These are phyloP conservation scores for Chloromyia formosa DNA, from an alignment of 2,888 invertebrate genomes.

Conservation along the genomic window DNA sequence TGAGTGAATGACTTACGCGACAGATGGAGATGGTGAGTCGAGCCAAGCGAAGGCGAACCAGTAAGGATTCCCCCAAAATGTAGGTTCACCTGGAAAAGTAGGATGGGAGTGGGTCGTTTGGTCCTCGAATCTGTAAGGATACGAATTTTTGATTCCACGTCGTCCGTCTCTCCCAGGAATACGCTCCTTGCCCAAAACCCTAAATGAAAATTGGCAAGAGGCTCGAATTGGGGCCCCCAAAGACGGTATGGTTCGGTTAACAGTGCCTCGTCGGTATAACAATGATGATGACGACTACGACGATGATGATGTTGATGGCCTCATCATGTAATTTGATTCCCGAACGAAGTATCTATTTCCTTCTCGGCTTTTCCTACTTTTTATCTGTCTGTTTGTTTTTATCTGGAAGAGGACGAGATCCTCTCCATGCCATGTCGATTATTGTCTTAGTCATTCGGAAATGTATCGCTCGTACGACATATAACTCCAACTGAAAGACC, in stretches of 20 bases:
- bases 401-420: not conserved
- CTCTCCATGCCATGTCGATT: slow-evolving; percentile 1
- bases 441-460: not conserved
- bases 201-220: slow-evolving; percentile 28
- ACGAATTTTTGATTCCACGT: no score
- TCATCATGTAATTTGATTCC: slow-evolving; percentile 44
- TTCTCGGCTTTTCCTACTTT: not conserved
- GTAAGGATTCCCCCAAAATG: no score
- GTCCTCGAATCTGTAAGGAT: no score
- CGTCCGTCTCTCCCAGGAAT: no score
- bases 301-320: slow-evolving; percentile 29
- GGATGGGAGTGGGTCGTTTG: no score
- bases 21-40: not conserved
- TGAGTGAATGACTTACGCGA: not conserved
- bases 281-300: slow-evolving; percentile 3
- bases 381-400: not conserved
- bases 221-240: not conserved
- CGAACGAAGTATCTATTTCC: slow-evolving; percentile 40
- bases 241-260: not conserved
- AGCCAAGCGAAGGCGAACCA: not conserved
- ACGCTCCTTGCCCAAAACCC: not conserved
- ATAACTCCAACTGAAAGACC: no score
- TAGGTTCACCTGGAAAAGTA: no score
- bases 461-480: no score
- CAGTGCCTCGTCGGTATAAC: not conserved